These are phyloP conservation scores for Rhineura floridana DNA, from an alignment of 2,113 vertebrate genomes.

Conservation along the genomic window DNA sequence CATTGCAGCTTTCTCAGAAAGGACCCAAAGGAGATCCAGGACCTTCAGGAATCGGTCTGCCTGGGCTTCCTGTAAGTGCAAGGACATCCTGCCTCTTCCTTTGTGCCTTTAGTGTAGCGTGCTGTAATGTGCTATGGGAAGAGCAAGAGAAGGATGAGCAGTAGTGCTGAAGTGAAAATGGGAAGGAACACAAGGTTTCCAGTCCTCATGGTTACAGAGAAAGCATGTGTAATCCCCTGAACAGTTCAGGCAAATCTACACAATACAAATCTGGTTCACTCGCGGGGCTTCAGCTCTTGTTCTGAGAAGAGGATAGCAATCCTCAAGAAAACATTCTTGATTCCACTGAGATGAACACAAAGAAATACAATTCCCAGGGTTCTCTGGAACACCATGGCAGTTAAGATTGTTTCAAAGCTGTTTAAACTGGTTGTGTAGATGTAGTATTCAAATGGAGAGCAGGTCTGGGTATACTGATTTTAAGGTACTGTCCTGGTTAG, in stretches of 20 bases:
- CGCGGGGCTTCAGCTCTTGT: neutral
- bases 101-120: neutral
- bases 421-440: neutral
- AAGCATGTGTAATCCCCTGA: neutral
- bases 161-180: neutral
- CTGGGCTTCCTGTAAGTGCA: slow-evolving; percentile 75
- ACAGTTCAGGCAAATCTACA: neutral
- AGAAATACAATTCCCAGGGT: neutral
- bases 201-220: neutral
- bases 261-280: too few species aligned
- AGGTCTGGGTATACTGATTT: neutral
- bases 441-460: neutral
- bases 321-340: too few species aligned
- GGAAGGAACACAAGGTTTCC: neutral
- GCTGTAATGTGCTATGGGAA: neutral
- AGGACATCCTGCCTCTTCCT: rapidly evolving
- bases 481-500: rapidly evolving
- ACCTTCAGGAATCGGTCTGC: slow-evolving; percentile 66
- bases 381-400: neutral
- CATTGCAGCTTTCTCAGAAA: slow-evolving; percentile 27
- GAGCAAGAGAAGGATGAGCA: neutral
- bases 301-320: neutral
- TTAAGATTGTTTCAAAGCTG: neutral
- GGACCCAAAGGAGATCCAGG: slow-evolving; percentile 69
- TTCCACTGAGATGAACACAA: too few species aligned